Conservation (phyloP, 2,797 vertebrate genomes). For the Chelmon rostratus region DNA sequence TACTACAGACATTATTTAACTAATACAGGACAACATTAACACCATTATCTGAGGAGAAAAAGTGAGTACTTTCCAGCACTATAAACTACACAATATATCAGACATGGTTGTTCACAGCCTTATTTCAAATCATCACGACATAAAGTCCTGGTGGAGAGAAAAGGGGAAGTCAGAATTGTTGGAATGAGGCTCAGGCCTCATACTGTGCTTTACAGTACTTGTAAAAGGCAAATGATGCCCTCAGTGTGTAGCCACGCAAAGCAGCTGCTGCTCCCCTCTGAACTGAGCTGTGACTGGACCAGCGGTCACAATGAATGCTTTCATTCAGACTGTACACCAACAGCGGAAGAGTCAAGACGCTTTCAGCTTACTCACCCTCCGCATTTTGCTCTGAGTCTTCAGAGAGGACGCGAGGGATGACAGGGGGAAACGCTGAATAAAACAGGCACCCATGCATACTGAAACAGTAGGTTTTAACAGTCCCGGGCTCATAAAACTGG, state of each 20-base stretch:
- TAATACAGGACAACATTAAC: background rate
- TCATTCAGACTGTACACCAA: conserved; percentile 68
- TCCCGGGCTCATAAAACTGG: background rate
- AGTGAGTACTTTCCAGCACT: background rate
- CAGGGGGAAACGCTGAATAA: background rate
- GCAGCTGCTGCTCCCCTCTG: conserved; percentile 43
- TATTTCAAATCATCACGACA: background rate
- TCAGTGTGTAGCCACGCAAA: conserved; percentile 28
- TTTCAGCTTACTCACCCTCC: conserved; percentile 30
- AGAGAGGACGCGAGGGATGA: background rate
- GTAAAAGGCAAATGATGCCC: conserved; percentile 31
- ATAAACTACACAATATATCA: background rate
- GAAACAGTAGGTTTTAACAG: background rate
- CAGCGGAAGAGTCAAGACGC: conserved; percentile 79
- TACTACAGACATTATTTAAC: background rate
- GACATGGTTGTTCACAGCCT: background rate
- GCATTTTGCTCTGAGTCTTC: background rate
- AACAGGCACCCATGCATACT: background rate
- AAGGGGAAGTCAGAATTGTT: background rate
- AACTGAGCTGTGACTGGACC: conserved; percentile 29
- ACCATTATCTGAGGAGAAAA: background rate
- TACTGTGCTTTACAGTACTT: conserved; percentile 26
- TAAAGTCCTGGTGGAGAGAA: background rate
- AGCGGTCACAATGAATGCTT: conserved; percentile 50
- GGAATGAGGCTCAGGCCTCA: background rate